phyloP scores from a whole-genome alignment of 1,140 invertebrate species.

The Laupala kohalensis region DNA sequence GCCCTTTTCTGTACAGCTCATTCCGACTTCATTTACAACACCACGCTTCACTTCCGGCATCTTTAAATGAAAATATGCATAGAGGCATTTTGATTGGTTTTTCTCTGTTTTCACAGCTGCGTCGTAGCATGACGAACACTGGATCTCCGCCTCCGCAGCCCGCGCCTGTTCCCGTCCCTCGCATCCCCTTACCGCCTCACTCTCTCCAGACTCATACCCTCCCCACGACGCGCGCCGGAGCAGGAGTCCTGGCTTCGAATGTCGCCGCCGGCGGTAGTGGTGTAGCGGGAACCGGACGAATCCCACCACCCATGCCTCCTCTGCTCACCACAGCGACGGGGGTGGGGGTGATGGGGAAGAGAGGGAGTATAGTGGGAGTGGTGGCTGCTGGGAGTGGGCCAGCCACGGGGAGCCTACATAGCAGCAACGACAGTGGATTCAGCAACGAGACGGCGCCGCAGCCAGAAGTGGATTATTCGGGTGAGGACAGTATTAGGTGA shows the following conservation, averaged over 20 bases:
- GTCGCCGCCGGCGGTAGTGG: too few species aligned
- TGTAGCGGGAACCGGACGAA: too few species aligned
- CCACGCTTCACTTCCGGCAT: too few species aligned
- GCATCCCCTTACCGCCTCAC: constrained; percentile 2
- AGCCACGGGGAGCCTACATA: constrained; percentile 41
- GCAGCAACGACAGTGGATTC: constrained; percentile 82
- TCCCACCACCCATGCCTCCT: constrained; percentile 3
- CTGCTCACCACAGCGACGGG: constrained; percentile 20
- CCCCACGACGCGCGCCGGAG: not conserved
- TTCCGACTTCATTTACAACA: too few species aligned
- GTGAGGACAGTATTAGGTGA: constrained; percentile 52
- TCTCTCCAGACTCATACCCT: too few species aligned
- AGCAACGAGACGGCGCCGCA: constrained; percentile 78
- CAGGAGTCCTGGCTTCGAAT: not conserved
- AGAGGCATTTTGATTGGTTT: too few species aligned
- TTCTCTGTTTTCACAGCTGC: too few species aligned
- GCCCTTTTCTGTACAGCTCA: too few species aligned
- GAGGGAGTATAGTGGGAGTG: too few species aligned
- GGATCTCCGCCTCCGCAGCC: constrained; percentile 4
- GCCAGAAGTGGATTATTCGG: constrained; percentile 78
- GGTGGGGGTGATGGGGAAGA: constrained; percentile 28
- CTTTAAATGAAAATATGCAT: too few species aligned
- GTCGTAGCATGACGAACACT: too few species aligned
- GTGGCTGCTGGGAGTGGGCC: too few species aligned
- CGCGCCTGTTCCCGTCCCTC: constrained; percentile 42